Percentiles rank a stretch among this genome's conserved stretches.
These are phyloP conservation scores for Sorex araneus DNA, from an alignment of 2,113 vertebrate genomes.

Conservation along the genomic window DNA sequence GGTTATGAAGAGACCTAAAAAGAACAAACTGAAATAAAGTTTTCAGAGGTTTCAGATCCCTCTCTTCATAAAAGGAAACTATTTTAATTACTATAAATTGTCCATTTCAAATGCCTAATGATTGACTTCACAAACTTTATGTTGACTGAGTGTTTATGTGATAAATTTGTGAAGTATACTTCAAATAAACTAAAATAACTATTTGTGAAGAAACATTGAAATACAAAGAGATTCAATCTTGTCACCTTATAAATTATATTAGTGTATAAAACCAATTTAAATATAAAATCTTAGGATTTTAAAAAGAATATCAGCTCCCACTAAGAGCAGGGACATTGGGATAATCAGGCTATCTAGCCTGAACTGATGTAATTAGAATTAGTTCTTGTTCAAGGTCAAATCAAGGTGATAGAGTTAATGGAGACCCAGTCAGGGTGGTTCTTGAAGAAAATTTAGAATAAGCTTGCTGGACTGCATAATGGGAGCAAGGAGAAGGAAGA, in stretches of 20 bases:
- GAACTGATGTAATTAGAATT: neutral
- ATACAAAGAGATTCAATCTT: constrained; percentile 23
- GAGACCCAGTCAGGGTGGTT: neutral
- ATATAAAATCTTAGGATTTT: neutral
- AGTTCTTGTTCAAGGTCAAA: neutral
- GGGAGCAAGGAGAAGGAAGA: too few species aligned
- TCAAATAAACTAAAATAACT: constrained; percentile 32
- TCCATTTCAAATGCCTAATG: neutral
- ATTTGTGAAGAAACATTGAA: neutral
- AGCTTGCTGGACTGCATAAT: too few species aligned
- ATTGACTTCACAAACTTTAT: neutral
- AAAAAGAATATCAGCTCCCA: neutral
- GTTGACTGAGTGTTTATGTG: neutral
- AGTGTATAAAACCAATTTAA: neutral
- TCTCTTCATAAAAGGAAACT: neutral
- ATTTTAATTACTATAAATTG: neutral
- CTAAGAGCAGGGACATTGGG: neutral
- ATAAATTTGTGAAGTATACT: neutral
- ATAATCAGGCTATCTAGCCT: neutral
- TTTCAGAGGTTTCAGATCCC: neutral
- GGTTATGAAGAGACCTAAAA: constrained; percentile 21
- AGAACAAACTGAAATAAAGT: neutral
- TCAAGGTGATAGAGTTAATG: fast-evolving
- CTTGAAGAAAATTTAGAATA: neutral
- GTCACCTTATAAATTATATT: neutral